phyloP scores from a whole-genome alignment of 1,140 invertebrate genomes.

The Platorchestia sp. region DNA sequence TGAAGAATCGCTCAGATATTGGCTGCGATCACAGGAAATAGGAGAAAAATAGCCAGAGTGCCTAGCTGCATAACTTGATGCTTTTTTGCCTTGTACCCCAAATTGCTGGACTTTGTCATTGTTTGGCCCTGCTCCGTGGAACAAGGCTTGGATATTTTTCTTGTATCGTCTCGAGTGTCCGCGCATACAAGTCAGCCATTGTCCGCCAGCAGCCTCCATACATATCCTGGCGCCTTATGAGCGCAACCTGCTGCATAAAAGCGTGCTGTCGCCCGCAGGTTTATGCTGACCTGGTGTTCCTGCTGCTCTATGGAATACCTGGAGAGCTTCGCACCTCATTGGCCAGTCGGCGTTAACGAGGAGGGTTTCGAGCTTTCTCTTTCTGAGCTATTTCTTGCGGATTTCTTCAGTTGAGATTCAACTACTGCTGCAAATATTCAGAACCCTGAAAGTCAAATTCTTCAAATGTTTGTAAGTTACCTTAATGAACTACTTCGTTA shows the following conservation, averaged over 20 bases:
- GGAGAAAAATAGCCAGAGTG: slow-evolving; percentile 44
- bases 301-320: background rate
- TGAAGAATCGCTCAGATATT: slow-evolving; percentile 48
- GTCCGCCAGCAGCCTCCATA: slow-evolving; percentile 37
- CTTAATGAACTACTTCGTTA: no score
- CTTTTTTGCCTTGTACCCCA: slow-evolving; percentile 9
- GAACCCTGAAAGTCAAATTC: no score
- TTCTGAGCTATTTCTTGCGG: background rate
- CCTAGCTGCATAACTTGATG: slow-evolving; percentile 51
- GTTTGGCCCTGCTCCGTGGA: background rate
- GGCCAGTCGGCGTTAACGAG: background rate
- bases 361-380: background rate
- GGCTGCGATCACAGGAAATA: slow-evolving; percentile 26
- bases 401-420: background rate
- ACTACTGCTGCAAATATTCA: background rate
- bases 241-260: background rate
- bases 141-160: slow-evolving; percentile 28
- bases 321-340: background rate
- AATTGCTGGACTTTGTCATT: slow-evolving; percentile 51
- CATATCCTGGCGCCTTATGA: slow-evolving; percentile 26
- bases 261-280: background rate
- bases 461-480: no score
- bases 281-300: background rate
- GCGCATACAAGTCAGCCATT: slow-evolving; percentile 38
- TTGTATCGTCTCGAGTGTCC: slow-evolving; percentile 50